These are phyloP conservation scores for Barypeithes pellucidus DNA, from an alignment of 2,888 invertebrate genomes.

Conservation along the genomic window DNA sequence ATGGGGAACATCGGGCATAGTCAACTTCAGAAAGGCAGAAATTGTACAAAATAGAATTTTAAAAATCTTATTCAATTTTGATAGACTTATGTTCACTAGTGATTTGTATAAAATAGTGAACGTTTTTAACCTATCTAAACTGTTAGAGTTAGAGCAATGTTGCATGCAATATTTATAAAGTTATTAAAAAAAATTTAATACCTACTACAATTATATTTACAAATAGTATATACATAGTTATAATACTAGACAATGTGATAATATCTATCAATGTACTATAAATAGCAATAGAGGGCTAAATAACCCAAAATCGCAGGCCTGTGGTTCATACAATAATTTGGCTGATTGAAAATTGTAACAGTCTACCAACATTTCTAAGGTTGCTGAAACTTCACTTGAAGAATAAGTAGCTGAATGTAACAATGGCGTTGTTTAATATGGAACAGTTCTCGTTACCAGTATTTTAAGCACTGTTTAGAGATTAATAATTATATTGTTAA, in stretches of 20 bases:
- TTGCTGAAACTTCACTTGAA: too few relatives aligned
- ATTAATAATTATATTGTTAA: too few relatives aligned
- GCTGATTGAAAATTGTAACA: too few relatives aligned
- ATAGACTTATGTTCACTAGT: background rate
- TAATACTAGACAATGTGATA: background rate
- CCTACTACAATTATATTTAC: too few relatives aligned
- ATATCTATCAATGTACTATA: background rate
- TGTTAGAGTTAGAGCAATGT: background rate
- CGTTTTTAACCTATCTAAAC: background rate
- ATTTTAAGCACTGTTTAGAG: too few relatives aligned
- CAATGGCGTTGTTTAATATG: too few relatives aligned
- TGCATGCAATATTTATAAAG: background rate
- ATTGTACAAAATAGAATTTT: conserved; percentile 10
- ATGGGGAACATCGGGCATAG: conserved; percentile 9
- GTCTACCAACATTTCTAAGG: too few relatives aligned
- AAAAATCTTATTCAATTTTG: conserved; percentile 6
- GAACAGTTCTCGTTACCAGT: too few relatives aligned
- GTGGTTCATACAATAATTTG: background rate
- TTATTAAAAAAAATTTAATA: background rate
- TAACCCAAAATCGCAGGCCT: background rate
- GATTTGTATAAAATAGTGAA: background rate
- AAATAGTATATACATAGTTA: background rate
- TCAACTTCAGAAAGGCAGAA: background rate
- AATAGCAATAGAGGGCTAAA: background rate
- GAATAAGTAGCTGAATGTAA: too few relatives aligned